phyloP scores from a whole-genome alignment of 2,113 vertebrate species.

The Xiphophorus hellerii region DNA sequence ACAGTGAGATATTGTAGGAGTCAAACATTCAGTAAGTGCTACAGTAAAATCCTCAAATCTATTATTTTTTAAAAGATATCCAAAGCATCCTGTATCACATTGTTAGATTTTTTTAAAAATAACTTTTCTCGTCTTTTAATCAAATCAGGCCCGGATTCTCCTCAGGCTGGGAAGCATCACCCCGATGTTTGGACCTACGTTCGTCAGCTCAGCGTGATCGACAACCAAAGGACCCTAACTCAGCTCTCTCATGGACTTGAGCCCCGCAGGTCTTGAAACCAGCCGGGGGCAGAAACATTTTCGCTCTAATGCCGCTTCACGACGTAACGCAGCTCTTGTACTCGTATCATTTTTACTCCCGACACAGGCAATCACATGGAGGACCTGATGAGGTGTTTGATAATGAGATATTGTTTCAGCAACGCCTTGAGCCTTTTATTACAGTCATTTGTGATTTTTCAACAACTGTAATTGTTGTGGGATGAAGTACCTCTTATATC shows the following conservation, averaged over 20 bases:
- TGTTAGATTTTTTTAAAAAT: not conserved
- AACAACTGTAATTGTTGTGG: constrained; percentile 43
- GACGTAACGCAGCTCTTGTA: constrained; percentile 52
- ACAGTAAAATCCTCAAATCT: not conserved
- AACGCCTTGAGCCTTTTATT: constrained; percentile 52
- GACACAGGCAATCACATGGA: constrained; percentile 42
- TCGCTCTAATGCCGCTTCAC: constrained; percentile 70
- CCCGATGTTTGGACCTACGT: constrained; percentile 92
- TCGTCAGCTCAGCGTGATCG: constrained; percentile 94
- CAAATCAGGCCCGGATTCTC: constrained; percentile 87
- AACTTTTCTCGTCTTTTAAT: not conserved
- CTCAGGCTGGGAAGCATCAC: constrained; percentile 91
- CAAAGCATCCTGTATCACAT: not conserved
- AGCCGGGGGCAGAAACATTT: constrained; percentile 49
- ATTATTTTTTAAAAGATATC: not conserved
- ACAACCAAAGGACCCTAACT: constrained; percentile 98
- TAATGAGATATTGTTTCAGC: constrained; percentile 51
- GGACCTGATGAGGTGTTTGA: constrained; percentile 31
- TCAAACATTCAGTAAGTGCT: constrained; percentile 93
- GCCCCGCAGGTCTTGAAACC: constrained; percentile 89
- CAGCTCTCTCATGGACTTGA: constrained; percentile 96
- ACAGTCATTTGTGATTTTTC: constrained; percentile 51
- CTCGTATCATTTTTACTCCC: constrained; percentile 25
- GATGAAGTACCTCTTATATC: constrained; percentile 54
- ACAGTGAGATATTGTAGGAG: constrained; percentile 93